Conservation (phyloP, 2,797 vertebrate species). For the Antrozous pallidus region DNA sequence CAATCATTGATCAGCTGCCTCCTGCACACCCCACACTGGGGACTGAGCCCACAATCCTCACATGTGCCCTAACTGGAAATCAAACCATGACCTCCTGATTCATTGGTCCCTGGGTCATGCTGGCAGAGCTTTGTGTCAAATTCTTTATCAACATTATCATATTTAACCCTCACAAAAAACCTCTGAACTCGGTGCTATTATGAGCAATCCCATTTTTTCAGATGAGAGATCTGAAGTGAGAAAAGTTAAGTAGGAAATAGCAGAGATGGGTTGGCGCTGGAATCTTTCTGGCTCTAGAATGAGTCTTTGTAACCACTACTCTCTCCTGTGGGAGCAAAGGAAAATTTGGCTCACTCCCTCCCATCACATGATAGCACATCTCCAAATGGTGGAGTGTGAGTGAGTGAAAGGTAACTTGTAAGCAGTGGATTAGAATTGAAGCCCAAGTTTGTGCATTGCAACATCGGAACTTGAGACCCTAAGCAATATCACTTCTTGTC, state of each 20-base stretch:
- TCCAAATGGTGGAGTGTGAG: background rate
- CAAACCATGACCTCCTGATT: no score
- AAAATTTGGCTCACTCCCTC: background rate
- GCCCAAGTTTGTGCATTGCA: background rate
- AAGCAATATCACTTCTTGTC: background rate
- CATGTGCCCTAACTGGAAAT: no score
- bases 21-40: no score
- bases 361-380: background rate
- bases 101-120: no score
- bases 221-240: background rate
- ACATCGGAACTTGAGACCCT: background rate
- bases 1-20: no score
- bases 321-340: background rate
- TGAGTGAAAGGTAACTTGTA: background rate
- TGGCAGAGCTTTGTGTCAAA: background rate
- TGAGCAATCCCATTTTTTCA: background rate
- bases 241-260: background rate
- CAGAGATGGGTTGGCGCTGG: background rate
- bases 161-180: background rate
- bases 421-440: background rate
- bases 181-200: background rate
- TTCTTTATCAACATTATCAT: background rate
- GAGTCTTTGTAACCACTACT: background rate
- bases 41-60: no score
- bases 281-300: background rate